Evolutionary conservation across 2,797 vertebrate genomes (phyloP).

Genomic region (Vireo griseus): DNA sequence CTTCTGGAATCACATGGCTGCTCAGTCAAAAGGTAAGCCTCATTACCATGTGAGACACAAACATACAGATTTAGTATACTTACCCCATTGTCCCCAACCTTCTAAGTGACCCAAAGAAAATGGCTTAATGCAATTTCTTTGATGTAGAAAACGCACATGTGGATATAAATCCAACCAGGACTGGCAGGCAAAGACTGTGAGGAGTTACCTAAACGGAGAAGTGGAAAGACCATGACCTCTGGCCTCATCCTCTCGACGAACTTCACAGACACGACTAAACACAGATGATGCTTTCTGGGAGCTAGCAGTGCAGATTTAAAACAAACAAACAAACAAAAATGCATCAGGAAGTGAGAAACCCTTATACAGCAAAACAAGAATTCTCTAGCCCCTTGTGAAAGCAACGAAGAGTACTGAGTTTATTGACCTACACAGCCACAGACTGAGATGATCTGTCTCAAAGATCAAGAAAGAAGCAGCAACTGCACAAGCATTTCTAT

Average conservation of each 20-base stretch:
- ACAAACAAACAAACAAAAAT: slow-evolving; percentile 15
- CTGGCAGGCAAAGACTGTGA: background rate
- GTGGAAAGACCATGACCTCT: slow-evolving; percentile 61
- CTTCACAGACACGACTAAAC: slow-evolving; percentile 86
- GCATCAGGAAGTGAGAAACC: background rate
- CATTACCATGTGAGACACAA: background rate
- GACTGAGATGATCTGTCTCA: background rate
- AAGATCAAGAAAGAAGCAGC: background rate
- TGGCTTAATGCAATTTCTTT: slow-evolving; percentile 19
- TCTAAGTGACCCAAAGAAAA: slow-evolving; percentile 25
- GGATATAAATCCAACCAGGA: slow-evolving; percentile 22
- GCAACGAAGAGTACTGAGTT: background rate
- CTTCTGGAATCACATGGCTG: background rate
- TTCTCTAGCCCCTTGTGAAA: background rate
- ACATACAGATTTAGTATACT: background rate
- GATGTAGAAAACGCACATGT: background rate
- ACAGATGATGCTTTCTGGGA: slow-evolving; percentile 78
- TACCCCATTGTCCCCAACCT: background rate
- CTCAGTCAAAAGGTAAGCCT: background rate
- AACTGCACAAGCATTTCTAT: background rate
- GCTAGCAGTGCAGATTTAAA: slow-evolving; percentile 61
- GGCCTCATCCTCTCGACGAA: slow-evolving; percentile 76
- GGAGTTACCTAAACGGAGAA: slow-evolving; percentile 76
- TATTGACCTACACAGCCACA: background rate
- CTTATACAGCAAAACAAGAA: background rate